These are phyloP conservation scores for Denticeps clupeoides DNA, from an alignment of 2,797 vertebrate species.

Conservation along the genomic window DNA sequence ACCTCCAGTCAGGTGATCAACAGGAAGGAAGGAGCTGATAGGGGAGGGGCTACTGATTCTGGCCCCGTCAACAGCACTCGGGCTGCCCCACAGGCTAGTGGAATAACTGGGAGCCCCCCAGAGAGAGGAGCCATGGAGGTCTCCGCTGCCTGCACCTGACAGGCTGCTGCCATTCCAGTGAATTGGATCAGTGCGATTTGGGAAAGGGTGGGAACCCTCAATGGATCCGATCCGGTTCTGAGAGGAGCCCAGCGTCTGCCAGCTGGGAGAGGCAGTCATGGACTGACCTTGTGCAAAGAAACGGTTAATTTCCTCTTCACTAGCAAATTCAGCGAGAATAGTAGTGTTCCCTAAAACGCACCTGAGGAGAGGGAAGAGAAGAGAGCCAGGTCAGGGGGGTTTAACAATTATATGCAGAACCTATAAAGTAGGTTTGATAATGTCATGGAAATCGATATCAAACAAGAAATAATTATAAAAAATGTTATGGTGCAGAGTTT, in stretches of 20 bases:
- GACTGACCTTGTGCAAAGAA: conserved; percentile 99
- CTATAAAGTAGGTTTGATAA: too few species aligned
- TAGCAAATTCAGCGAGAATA: conserved; percentile 97
- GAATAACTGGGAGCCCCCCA: conserved; percentile 94
- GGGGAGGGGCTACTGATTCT: conserved; percentile 83
- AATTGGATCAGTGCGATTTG: conserved; percentile 81
- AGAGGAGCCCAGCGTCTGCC: conserved; percentile 85
- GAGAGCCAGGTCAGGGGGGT: too few species aligned
- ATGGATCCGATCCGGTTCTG: conserved; percentile 77
- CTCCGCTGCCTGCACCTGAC: conserved; percentile 66
- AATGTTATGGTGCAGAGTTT: too few species aligned
- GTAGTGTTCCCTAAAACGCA: conserved; percentile 99
- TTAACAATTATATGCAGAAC: too few species aligned
- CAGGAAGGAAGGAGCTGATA: conserved; percentile 92
- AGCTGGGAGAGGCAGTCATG: conserved; percentile 81
- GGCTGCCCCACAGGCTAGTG: conserved; percentile 89
- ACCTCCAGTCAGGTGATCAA: conserved; percentile 88
- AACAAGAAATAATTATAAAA: too few species aligned
- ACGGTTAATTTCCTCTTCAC: conserved; percentile 98
- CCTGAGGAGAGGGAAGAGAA: conserved; percentile 65
- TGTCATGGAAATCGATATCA: too few species aligned
- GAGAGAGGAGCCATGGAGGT: conserved; percentile 90
- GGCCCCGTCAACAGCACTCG: conserved; percentile 72
- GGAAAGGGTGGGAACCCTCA: conserved; percentile 84
- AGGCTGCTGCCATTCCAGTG: conserved; percentile 90